These are phyloP conservation scores for Schizopygopsis malacanthus DNA, from an alignment of 2,797 vertebrate species.

Conservation along the genomic window DNA sequence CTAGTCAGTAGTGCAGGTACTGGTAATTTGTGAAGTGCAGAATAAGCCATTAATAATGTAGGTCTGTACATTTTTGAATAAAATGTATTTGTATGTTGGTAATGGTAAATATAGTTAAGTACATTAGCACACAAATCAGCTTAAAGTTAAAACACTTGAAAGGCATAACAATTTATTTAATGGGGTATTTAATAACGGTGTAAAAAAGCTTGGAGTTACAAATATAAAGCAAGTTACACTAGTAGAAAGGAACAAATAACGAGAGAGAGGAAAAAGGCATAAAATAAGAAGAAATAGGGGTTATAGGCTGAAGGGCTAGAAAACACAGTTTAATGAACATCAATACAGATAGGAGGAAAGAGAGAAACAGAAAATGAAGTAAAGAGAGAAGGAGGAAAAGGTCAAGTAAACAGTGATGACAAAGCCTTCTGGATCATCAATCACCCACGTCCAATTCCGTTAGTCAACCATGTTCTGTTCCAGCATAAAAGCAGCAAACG, in stretches of 20 bases:
- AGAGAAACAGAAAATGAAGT: conserved; percentile 60
- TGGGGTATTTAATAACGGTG: background rate
- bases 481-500: conserved; percentile 4
- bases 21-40: background rate
- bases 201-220: background rate
- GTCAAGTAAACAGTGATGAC: conserved; percentile 43
- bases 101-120: background rate
- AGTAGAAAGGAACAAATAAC: conserved; percentile 3
- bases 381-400: conserved; percentile 57
- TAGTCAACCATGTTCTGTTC: conserved; percentile 4
- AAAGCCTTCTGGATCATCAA: conserved; percentile 43
- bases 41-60: background rate
- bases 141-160: background rate
- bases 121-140: background rate
- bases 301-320: conserved; percentile 28
- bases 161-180: background rate
- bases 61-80: background rate
- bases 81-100: background rate
- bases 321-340: conserved; percentile 47
- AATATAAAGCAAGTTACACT: conserved; percentile 15
- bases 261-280: conserved; percentile 55
- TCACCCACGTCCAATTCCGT: conserved; percentile 20
- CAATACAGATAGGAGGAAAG: conserved; percentile 43
- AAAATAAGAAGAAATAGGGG: conserved; percentile 50
- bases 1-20: background rate